Percentiles rank a stretch among this genome's conserved stretches.
phyloP scores from a whole-genome alignment of 2,888 invertebrate species.

The Coleophora deauratella region DNA sequence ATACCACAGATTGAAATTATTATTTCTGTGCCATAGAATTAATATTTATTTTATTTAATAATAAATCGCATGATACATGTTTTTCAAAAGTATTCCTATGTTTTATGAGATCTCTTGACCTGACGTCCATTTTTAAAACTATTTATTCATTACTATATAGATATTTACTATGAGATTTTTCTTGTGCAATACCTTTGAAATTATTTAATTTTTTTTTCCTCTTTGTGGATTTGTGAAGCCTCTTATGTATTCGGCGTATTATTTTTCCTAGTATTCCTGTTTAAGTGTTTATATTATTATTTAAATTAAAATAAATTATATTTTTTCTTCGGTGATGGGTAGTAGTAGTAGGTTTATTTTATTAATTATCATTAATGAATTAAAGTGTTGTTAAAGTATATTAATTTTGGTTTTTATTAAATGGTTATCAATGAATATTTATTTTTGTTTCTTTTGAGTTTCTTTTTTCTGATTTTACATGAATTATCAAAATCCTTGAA shows the following conservation, averaged over 20 bases:
- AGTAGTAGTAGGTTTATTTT: constrained; percentile 44
- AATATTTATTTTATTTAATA: constrained; percentile 21
- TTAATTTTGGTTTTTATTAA: constrained; percentile 63
- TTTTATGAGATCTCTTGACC: constrained; percentile 7
- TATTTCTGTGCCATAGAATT: constrained; percentile 56
- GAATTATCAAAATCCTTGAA: background rate
- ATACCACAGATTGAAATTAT: constrained; percentile 11
- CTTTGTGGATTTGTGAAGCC: constrained; percentile 5
- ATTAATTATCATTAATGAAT: constrained; percentile 39
- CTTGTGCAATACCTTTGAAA: constrained; percentile 12
- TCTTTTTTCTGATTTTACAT: constrained; percentile 14
- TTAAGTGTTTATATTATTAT: no score
- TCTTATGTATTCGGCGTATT: constrained; percentile 6
- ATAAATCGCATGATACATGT: background rate
- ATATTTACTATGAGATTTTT: background rate
- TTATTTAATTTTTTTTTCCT: constrained; percentile 11
- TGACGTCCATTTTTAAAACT: constrained; percentile 11
- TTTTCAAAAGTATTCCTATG: constrained; percentile 7
- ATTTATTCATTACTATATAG: no score
- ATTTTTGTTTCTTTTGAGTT: constrained; percentile 35
- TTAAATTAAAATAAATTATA: no score
- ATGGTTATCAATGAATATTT: constrained; percentile 47
- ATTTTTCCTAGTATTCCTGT: no score
- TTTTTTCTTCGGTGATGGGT: constrained; percentile 48
- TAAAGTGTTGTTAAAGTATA: constrained; percentile 35